phyloP scores from a whole-genome alignment of 2,888 invertebrate genomes.

The Didymodactylos carnosus region DNA sequence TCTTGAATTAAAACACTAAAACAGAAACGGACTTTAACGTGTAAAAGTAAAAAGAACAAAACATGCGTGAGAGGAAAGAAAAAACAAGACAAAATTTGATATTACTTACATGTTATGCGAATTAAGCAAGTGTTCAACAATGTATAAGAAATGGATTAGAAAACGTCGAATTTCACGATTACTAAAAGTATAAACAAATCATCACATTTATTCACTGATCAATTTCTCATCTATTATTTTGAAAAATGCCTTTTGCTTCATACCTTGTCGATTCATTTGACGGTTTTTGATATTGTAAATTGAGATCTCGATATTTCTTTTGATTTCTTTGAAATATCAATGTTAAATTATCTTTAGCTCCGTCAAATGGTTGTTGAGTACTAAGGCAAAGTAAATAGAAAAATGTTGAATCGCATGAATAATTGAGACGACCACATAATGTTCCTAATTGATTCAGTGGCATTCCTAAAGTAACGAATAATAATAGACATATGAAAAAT shows the following conservation, averaged over 20 bases:
- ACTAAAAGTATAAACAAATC: not conserved
- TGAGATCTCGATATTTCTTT: constrained; percentile 23
- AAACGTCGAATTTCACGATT: not conserved
- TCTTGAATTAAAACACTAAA: constrained; percentile 23
- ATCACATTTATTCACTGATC: too few relatives aligned
- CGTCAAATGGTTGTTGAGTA: constrained; percentile 63
- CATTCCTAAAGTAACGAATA: constrained; percentile 46
- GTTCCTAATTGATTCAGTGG: constrained; percentile 85
- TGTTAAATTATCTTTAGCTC: constrained; percentile 64
- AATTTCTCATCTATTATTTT: too few relatives aligned
- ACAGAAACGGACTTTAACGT: too few relatives aligned
- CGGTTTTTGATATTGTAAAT: not conserved
- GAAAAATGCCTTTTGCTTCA: too few relatives aligned
- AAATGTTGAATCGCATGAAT: constrained; percentile 65
- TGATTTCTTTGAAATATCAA: constrained; percentile 42
- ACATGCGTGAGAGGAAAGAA: too few relatives aligned
- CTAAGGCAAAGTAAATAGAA: constrained; percentile 53
- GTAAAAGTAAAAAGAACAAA: too few relatives aligned
- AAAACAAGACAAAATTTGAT: too few relatives aligned
- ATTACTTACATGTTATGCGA: not conserved
- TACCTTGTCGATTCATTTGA: not conserved
- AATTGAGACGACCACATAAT: constrained; percentile 47
- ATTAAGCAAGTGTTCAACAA: not conserved
- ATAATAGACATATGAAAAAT: not conserved
- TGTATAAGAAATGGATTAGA: not conserved